Conservation (phyloP, 2,888 invertebrate species). For the Desoria tigrina region DNA sequence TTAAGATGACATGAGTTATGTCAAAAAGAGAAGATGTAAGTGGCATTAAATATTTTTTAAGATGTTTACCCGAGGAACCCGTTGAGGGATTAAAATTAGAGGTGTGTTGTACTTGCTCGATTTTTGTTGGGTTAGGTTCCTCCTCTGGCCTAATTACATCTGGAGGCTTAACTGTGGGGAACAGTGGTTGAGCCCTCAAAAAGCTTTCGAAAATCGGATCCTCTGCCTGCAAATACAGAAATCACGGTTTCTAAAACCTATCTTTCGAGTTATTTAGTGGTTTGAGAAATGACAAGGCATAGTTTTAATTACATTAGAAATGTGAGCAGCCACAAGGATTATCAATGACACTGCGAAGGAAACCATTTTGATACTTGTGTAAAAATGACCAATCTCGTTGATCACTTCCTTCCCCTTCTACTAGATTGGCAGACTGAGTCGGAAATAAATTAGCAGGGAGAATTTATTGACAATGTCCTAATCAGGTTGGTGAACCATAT, state of each 20-base stretch:
- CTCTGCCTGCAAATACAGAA: conserved; percentile 10
- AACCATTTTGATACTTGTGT: conserved; percentile 23
- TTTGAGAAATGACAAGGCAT: neutral
- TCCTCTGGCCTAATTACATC: conserved; percentile 37
- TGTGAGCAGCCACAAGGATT: conserved; percentile 22
- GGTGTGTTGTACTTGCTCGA: conserved; percentile 38
- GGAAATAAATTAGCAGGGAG: conserved; percentile 2
- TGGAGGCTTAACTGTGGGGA: conserved; percentile 45
- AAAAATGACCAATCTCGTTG: neutral
- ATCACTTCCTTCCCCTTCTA: no score
- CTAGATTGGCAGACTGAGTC: no score
- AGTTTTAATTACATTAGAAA: conserved; percentile 28
- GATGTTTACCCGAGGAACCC: conserved; percentile 11
- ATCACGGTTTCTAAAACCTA: conserved; percentile 6
- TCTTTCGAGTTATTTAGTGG: neutral
- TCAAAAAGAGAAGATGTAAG: no score
- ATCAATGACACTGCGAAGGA: neutral
- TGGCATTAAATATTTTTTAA: no score
- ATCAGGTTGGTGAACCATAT: conserved; percentile 20
- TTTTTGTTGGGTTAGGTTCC: conserved; percentile 32
- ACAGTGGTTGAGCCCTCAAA: conserved; percentile 43
- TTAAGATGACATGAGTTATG: neutral
- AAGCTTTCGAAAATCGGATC: conserved; percentile 40
- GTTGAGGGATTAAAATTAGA: conserved; percentile 40
- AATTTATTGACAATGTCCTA: conserved; percentile 22